phyloP scores from a whole-genome alignment of 2,888 invertebrate genomes.

The Leucophenga montana region DNA sequence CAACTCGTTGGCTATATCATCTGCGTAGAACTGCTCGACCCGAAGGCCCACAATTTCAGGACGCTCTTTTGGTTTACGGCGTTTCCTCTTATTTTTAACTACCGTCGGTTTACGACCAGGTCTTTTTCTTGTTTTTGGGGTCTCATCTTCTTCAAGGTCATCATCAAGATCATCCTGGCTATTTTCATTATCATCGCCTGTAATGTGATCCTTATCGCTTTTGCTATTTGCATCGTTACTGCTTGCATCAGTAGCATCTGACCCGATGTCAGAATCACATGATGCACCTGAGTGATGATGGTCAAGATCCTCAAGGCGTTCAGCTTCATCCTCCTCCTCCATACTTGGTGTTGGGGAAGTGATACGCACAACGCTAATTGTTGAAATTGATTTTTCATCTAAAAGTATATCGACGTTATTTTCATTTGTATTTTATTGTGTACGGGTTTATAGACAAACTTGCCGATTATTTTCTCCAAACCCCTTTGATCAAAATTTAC shows the following conservation, averaged over 20 bases:
- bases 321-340: slow-evolving; percentile 67
- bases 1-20: slow-evolving; percentile 72
- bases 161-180: slow-evolving; percentile 51
- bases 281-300: slow-evolving; percentile 46
- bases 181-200: slow-evolving; percentile 51
- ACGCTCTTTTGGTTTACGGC: slow-evolving; percentile 56
- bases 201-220: slow-evolving; percentile 51
- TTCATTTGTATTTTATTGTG: no score
- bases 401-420: slow-evolving; percentile 34
- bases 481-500: slow-evolving; percentile 87
- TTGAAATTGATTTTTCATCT: slow-evolving; percentile 76
- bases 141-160: slow-evolving; percentile 71
- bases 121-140: slow-evolving; percentile 73
- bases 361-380: slow-evolving; percentile 78
- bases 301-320: slow-evolving; percentile 56
- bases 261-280: slow-evolving; percentile 73
- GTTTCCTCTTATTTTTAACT: slow-evolving; percentile 49
- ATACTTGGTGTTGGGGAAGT: slow-evolving; percentile 74
- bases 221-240: slow-evolving; percentile 47
- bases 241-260: slow-evolving; percentile 70
- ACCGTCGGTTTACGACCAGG: slow-evolving; percentile 58
- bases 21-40: slow-evolving; percentile 79
- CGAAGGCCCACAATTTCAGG: slow-evolving; percentile 78
- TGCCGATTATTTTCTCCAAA: slow-evolving; percentile 86
- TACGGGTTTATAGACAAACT: slow-evolving; percentile 61